These are phyloP conservation scores for Proales similis DNA, from an alignment of 1,140 invertebrate species.

Conservation along the genomic window DNA sequence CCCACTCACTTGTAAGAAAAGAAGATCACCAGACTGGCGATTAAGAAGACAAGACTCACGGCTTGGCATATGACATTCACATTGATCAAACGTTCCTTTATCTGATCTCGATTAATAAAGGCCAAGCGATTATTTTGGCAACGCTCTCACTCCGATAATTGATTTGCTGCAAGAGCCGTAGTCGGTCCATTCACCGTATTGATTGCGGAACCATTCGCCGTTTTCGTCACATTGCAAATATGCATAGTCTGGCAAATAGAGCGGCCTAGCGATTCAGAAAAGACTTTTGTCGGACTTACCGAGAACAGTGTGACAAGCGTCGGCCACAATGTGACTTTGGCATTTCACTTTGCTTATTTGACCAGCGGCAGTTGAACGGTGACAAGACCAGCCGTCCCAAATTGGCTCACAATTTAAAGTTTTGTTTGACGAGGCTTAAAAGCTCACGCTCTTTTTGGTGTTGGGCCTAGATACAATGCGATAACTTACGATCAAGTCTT, in stretches of 20 bases:
- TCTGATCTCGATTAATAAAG: background rate
- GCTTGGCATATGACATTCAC: slow-evolving; percentile 30
- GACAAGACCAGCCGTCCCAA: slow-evolving; percentile 36
- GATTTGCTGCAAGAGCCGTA: slow-evolving; percentile 6
- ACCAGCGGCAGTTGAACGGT: background rate
- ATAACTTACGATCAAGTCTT: too few species aligned
- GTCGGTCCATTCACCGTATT: slow-evolving; percentile 26
- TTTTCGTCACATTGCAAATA: slow-evolving; percentile 22
- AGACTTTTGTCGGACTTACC: background rate
- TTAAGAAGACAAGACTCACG: slow-evolving; percentile 13
- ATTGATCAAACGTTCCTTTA: slow-evolving; percentile 26
- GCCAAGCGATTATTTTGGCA: background rate
- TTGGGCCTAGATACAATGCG: too few species aligned
- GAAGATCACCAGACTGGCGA: slow-evolving; percentile 8
- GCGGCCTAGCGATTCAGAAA: background rate
- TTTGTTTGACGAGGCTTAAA: background rate
- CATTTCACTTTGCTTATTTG: slow-evolving; percentile 30
- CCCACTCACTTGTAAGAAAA: slow-evolving; percentile 10
- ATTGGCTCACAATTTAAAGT: slow-evolving; percentile 2
- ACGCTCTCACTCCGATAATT: background rate
- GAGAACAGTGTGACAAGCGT: slow-evolving; percentile 7
- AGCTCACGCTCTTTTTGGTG: background rate
- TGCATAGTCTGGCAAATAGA: slow-evolving; percentile 3
- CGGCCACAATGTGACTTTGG: background rate
- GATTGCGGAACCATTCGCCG: slow-evolving; percentile 12